Evolutionary conservation across 2,797 vertebrate species (phyloP).

Genomic region (Brotula barbata): DNA sequence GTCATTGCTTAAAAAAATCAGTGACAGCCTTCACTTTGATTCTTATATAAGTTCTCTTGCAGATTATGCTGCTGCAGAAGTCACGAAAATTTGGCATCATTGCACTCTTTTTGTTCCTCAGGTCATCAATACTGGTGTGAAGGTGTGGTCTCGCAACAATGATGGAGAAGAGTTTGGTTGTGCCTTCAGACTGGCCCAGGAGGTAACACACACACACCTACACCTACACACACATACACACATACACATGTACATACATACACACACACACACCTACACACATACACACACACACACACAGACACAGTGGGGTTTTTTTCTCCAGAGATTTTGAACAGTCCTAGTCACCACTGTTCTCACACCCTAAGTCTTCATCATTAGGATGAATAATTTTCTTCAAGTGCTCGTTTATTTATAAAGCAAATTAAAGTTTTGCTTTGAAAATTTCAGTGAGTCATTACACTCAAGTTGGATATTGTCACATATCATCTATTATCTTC

Average conservation of each 20-base stretch:
- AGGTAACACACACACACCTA: constrained; percentile 80
- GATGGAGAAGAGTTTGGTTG: constrained; percentile 95
- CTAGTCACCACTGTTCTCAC: not conserved
- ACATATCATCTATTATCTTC: not conserved
- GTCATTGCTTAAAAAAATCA: constrained; percentile 24
- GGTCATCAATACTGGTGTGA: constrained; percentile 98
- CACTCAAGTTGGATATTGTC: not conserved
- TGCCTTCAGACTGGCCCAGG: constrained; percentile 95
- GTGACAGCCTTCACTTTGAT: constrained; percentile 3
- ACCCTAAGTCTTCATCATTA: not conserved
- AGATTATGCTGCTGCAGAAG: no score
- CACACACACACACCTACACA: no score
- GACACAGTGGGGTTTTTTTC: not conserved
- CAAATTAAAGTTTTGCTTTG: no score
- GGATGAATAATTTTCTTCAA: not conserved
- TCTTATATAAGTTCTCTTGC: constrained; percentile 19
- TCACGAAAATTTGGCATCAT: not conserved
- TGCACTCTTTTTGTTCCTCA: constrained; percentile 55
- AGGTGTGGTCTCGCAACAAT: constrained; percentile 94
- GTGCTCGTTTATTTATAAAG: not conserved
- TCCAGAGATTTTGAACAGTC: not conserved
- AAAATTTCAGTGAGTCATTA: not conserved
- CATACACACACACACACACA: no score
- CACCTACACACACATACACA: constrained; percentile 2
- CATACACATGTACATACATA: not conserved